Base-by-base conservation (phyloP, 2,797 vertebrate genomes). In the Mus spretus region DNA sequence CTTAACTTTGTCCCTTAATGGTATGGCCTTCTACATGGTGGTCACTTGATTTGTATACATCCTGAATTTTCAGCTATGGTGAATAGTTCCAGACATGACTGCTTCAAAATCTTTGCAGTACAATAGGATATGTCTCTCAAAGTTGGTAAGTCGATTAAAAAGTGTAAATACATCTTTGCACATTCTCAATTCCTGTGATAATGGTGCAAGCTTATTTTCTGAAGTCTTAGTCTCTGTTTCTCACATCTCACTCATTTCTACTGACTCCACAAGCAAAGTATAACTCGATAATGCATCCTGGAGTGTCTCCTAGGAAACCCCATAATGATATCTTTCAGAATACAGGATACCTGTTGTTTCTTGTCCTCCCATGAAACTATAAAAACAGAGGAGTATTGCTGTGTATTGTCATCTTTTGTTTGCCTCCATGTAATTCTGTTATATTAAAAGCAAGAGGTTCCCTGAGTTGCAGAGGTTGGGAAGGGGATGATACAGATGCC, bases 251-350 rank as follows among this genome's bases (percentile, higher is more conserved):
- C 59, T 44, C 24, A 75, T 87, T 94, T 94, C 50, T 44, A 83
- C 34, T 88, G 57, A 79, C 10, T 93, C 77, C 47, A 94, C 95
- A 96, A 84, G 34, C 90, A 83, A 94, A 65, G 22, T n/a, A 80
- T 34, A 94, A 40, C 0, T 0, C 70, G 72, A 93, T 81, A 91
- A 90, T 47, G 40, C 28, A 89, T 77, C 91, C 93, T 72, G 34
- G 91, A 59, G 88, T 94, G 90, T 97, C 75, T 61, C 96, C 96
- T 94, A 94, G 90, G 93, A 92, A 97, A 97, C 93, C 28, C 50
- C 57, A 50, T 50, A 90, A 94, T 28, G 6, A 55, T 47, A 91
- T 93, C 90, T 75, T 96, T 80, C 70, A 81, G 82, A 90, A 94
- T 81, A 87, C 2, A 87, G 89, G 88, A 81, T 22, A 92, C 83